Base-by-base conservation (phyloP, 2,797 vertebrate species). In the Acipenser oxyrinchus region DNA sequence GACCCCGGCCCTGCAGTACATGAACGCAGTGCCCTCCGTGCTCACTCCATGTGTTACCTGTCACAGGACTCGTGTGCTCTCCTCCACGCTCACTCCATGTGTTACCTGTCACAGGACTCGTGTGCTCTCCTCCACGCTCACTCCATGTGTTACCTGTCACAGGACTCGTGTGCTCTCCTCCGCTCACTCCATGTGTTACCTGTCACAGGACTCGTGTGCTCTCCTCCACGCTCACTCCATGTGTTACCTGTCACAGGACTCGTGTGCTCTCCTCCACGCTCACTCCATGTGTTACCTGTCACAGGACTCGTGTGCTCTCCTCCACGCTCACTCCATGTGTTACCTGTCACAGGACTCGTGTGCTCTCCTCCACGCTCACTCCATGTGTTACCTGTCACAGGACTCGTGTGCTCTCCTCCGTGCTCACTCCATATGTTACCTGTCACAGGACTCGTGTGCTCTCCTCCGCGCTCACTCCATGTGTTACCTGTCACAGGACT, bases 351-450 rank as follows among this genome's bases (percentile, higher is more conserved):
- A 37, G 23, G 23, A 37, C 23, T 37, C 23, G 23, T 37, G 23
- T 37, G 23, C 23, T 37, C 23, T 37, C 23, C 23, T 37, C 23
- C 23, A 37, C 23, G 23, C 23, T 37, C 8, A 8, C 51, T 8
- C 8, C 51, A 8, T 12, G 8, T 6, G 23, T 37, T 37, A 37
- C 23, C 23, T 37, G 23, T 37, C 23, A 37, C 23, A 37, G 23
- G 23, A 37, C 23, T 61, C 49, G 8, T 48, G 48, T 7, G 50
- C 63, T 6, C 23, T 1, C 23, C 23, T 18, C 15, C 15, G 3
- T 37, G 23, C 13, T 52, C 10, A 10, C 63, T 15, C 10, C 63
- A 18, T 6, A 51, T 67, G 75, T 78, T 60, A 91, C 89, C 86
- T 79, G 10, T 12, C 11, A 58, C 11, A 4, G 55, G 6, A 11